These are phyloP conservation scores for Cetonia aurata DNA, from an alignment of 2,888 invertebrate genomes.

Conservation along the genomic window DNA sequence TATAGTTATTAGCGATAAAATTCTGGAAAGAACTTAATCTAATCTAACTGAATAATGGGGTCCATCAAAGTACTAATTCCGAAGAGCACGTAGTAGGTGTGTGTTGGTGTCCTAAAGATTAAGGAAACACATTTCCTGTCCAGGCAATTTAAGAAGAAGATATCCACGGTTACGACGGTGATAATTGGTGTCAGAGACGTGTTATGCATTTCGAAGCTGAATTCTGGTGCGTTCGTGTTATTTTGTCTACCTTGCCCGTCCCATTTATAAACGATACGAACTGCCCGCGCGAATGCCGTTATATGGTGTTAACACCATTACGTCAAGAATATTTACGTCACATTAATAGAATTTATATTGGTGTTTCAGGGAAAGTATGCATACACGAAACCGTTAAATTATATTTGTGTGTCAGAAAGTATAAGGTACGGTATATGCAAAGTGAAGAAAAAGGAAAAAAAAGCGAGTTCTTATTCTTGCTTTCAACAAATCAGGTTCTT, in stretches of 20 bases:
- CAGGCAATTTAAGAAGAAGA: neutral
- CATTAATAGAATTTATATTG: neutral
- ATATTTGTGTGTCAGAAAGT: neutral
- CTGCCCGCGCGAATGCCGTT: conserved; percentile 1
- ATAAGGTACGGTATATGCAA: neutral
- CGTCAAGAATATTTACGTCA: conserved; percentile 10
- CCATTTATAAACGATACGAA: neutral
- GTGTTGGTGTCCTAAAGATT: too few relatives aligned
- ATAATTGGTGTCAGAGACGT: conserved; percentile 2
- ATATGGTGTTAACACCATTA: conserved; percentile 18
- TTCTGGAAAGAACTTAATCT: too few relatives aligned
- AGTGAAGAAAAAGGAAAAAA: neutral
- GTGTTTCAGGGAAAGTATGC: neutral
- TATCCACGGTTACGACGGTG: neutral
- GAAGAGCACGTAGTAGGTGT: too few relatives aligned
- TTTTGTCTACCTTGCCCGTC: neutral
- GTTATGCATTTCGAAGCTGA: neutral
- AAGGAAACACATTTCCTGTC: neutral
- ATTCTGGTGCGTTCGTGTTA: conserved; percentile 2
- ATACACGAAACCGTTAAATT: conserved; percentile 8
- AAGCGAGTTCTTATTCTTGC: neutral
- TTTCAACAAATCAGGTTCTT: too few relatives aligned
- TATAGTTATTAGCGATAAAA: conserved; percentile 1
- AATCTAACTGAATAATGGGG: too few relatives aligned
- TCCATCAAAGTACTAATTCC: too few relatives aligned